Base-by-base conservation (phyloP, 2,113 vertebrate species). In the Cervus canadensis region DNA sequence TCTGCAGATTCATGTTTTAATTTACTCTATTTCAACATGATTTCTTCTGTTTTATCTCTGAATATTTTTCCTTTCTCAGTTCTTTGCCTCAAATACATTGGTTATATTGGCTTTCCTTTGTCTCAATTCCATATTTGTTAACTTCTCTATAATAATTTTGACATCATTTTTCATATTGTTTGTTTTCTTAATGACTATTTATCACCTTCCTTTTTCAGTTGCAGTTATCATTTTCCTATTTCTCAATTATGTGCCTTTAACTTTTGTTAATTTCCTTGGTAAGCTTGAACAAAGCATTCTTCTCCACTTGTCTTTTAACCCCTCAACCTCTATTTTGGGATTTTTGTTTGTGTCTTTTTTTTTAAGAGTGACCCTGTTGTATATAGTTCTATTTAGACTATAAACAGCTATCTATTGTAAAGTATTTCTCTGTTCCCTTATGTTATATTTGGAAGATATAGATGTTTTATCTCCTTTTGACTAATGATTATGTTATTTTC, bases 11-110 rank as follows among this genome's bases (percentile, higher is more conserved):
- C 7, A 36, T 87, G 11, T 6, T 92, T 91, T 60, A 60, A 54
- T 67, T 98, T 92, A 71, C 13, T 79, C 33, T 67, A 19, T 93
- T 95, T 97, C 13, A 78, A 88, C 91, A 36, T 43, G 2, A 57
- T 96, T 98, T 92, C 36, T 90, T 95, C 54, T 82, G 3, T 86
- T 82, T 89, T 82, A 85, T 97, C 33, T 92, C 62, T 93, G 17
- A 57, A 36, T 76, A 54, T 76, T 56, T 91, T 94, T 43, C 15
- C 30, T 79, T 10, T 82, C 81, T 91, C 9, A 84, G 40, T 33
- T 85, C 40, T 54, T 87, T 76, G 81, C 30, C 64, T 89, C 15
- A 87, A 84, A 36, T 81, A n/a, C 6, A 23, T 81, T 10, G 59
- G 2, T 87, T 76, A 2, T 45, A 3, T 74, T 95, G 15, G 26